Percentiles rank a stretch among this genome's conserved stretches.
Conservation (phyloP, 2,888 invertebrate species). For the Calameuta filiformis region DNA sequence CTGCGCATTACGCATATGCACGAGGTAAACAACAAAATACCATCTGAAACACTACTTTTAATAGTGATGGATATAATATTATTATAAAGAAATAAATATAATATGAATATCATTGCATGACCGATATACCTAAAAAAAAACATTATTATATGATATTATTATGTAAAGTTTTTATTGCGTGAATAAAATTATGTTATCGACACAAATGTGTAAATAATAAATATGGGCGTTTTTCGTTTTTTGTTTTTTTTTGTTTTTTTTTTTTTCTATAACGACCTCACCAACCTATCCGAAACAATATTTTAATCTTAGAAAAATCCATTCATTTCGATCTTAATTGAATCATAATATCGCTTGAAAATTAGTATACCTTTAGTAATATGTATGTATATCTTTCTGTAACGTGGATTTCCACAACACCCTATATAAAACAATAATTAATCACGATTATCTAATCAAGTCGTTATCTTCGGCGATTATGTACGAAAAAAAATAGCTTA, state of each 20-base stretch:
- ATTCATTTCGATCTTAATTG: neutral
- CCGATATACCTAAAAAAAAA: slow-evolving; percentile 43
- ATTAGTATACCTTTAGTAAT: neutral
- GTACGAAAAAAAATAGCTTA: neutral
- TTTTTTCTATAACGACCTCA: neutral
- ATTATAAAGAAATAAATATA: slow-evolving; percentile 17
- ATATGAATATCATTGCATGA: slow-evolving; percentile 37
- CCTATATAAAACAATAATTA: neutral
- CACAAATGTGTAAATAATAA: slow-evolving; percentile 29
- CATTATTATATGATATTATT: slow-evolving; percentile 44
- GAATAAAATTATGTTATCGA: slow-evolving; percentile 51
- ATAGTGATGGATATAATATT: slow-evolving; percentile 19
- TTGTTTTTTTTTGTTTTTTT: too few relatives aligned
- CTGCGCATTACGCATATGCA: slow-evolving; percentile 13
- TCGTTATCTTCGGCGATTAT: neutral
- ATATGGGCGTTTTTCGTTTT: neutral
- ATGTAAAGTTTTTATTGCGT: slow-evolving; percentile 53
- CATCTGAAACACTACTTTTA: slow-evolving; percentile 20
- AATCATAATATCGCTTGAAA: neutral
- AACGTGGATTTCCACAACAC: neutral
- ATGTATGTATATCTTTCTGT: neutral
- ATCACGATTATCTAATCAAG: neutral
- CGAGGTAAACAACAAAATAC: slow-evolving; percentile 11
- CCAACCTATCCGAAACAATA: neutral
- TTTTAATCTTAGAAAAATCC: neutral